Base-by-base conservation (phyloP, 2,888 invertebrate genomes). In the Torymus tubicola region DNA sequence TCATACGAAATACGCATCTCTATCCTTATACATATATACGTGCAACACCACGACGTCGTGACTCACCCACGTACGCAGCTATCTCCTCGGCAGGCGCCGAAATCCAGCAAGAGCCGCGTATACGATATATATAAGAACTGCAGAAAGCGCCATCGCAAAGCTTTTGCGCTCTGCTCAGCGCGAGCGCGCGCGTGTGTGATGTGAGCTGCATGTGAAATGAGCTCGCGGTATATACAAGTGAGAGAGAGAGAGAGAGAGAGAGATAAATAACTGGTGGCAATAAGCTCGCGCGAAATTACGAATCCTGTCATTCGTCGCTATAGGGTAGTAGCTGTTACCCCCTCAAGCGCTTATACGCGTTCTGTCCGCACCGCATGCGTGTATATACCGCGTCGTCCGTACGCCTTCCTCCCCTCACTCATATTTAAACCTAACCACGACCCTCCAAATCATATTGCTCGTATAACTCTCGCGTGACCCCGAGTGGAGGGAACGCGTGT, bases 241-340 rank as follows among this genome's bases (percentile, higher is more conserved):
- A 84, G 86, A 31, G 31, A 31, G 31, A 31, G 42, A 42, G 42
- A 42, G 8, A 42, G 42, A 8, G 8, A 5, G 42, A 42, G 61
- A 69, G 85, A 88, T 88, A 86, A 89, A 89, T 88, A 89, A 89
- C 87, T 83, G 87, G 84, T 85, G 85, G 87, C 87, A 89, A 88
- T 89, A 88, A 89, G 87, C 87, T 85, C 85, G 86, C 85, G 86
- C 86, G 86, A 89, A 88, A 89, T 89, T 88, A 88, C 87, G 87
- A 88, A 87, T 87, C 85, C 84, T 85, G 86, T 87, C 88, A 85
- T 86, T 82, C 70, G 79, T 82, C 80, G 74, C 50, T 13, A 63
- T 13, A 63, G 18, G 16, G 61, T 57, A 12, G 61, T 57, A 12
- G 13, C 18, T 14, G 11, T 53, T 57, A 2, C 68, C 24, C 50